Evolutionary conservation across 1,140 invertebrate species (phyloP), one percentile per base, ranked within the genome.

Genomic region (Nebria ingens): DNA sequence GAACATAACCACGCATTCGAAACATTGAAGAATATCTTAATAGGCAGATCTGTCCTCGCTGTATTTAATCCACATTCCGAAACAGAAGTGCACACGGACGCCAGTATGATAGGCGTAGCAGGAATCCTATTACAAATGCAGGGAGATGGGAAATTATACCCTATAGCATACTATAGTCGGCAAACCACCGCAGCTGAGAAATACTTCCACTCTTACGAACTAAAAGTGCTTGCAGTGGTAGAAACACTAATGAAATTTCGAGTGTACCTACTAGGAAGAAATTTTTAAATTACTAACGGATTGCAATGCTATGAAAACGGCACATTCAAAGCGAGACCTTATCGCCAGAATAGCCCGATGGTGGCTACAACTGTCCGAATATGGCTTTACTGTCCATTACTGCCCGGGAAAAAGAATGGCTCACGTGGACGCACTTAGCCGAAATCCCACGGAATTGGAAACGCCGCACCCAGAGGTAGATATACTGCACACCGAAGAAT

Each of bases 201-300:
- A 12, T 56, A 58, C 38, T 68, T 71, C 61, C 65, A 70, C 57
- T 70, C 66, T 0, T 71, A 70, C 38, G 68, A 72, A 42, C 29
- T 71, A 0, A 66, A 73, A 50, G 70, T 64, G 0, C 29, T 74
- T 2, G 68, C 67, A 0, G 65, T 71, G 0, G 64, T 69, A 12
- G 52, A 61, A 4, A 29, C 58, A 0, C 6, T 70, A 2, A 56
- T 59, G 17, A 42, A 59, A 2, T 69, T 67, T 52, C 42, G 66
- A 1, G 51, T 65, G 1, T 75, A 73, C 57, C 50, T 74, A 2
- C 15, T 66, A 0, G 64, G 64, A 0, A 64, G n/a, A n/a, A n/a
- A n/a, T n/a, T n/a, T 64, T 12, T 25, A 57, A n/a, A 73, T 73
- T 55, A 70, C 51, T 71, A 0, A 73, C 68, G 1, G 71, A 73